These are phyloP conservation scores for Dasypogon diadema DNA, from an alignment of 2,888 invertebrate species.

Conservation along the genomic window DNA sequence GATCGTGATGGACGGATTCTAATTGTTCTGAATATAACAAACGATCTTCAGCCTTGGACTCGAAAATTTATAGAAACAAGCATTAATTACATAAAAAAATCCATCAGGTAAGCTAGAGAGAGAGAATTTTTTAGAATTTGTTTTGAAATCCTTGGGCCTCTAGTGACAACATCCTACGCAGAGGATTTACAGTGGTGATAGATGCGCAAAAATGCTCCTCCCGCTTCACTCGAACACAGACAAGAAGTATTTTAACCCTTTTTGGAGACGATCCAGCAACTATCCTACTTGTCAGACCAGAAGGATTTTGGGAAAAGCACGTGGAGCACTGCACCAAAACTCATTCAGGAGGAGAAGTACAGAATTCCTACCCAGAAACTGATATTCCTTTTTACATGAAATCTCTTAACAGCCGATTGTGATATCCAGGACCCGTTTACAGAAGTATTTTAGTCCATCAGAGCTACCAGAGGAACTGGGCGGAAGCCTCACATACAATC, in stretches of 20 bases:
- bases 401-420: conserved; percentile 74
- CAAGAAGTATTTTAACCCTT: conserved; percentile 72
- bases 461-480: conserved; percentile 81
- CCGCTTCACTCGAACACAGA: conserved; percentile 74
- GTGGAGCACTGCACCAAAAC: conserved; percentile 78
- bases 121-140: too few species aligned
- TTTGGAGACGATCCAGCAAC: conserved; percentile 70
- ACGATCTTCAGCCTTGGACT: conserved; percentile 71
- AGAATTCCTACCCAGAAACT: too few species aligned
- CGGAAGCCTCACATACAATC: conserved; percentile 79
- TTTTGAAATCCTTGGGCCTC: background rate
- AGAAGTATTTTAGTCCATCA: conserved; percentile 76
- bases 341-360: conserved; percentile 73
- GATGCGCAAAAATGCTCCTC: conserved; percentile 76
- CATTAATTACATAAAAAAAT: conserved; percentile 66
- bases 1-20: conserved; percentile 76
- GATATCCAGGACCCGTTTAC: conserved; percentile 77
- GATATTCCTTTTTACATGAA: conserved; percentile 52
- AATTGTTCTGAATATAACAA: conserved; percentile 73
- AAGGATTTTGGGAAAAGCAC: conserved; percentile 83
- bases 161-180: conserved; percentile 63
- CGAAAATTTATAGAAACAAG: conserved; percentile 66
- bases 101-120: conserved; percentile 65
- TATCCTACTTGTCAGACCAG: conserved; percentile 77
- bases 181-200: conserved; percentile 74